phyloP scores from a whole-genome alignment of 2,113 vertebrate species.

The Halcyon senegalensis region DNA sequence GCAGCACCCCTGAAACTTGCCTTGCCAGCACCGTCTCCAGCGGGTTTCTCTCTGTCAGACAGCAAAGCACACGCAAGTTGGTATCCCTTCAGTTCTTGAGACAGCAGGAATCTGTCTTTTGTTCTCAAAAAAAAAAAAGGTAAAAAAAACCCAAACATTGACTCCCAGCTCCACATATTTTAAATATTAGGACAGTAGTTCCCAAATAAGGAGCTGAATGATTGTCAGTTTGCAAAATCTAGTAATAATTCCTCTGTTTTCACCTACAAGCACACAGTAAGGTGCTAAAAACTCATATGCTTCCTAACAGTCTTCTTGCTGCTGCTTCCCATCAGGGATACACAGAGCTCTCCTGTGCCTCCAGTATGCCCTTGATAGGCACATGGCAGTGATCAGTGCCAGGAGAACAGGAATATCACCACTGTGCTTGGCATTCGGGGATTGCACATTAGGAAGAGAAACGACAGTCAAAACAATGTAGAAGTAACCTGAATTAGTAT shows the following conservation, averaged over 20 bases:
- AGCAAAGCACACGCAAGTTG: neutral
- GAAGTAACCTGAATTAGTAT: neutral
- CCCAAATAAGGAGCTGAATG: neutral
- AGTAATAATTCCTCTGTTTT: neutral
- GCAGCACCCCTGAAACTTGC: neutral
- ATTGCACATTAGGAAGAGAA: neutral
- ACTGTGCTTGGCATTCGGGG: neutral
- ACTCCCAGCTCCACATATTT: neutral
- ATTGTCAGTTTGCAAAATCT: neutral
- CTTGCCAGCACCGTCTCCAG: neutral
- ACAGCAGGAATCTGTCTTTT: neutral
- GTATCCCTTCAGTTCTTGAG: neutral
- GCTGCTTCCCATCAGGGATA: neutral
- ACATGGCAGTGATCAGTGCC: neutral
- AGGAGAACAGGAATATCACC: neutral
- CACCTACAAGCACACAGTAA: neutral
- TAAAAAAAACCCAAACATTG: neutral
- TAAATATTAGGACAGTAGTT: neutral
- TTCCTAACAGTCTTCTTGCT: neutral
- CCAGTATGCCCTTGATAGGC: neutral
- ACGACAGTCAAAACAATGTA: neutral
- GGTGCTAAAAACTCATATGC: fast-evolving
- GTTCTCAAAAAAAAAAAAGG: neutral
- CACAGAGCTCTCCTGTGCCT: neutral
- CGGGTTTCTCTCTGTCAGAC: neutral